Percentiles rank a stretch among this genome's conserved stretches.
These are phyloP conservation scores for Bombus superbus DNA, from an alignment of 1,140 invertebrate genomes.

Conservation along the genomic window DNA sequence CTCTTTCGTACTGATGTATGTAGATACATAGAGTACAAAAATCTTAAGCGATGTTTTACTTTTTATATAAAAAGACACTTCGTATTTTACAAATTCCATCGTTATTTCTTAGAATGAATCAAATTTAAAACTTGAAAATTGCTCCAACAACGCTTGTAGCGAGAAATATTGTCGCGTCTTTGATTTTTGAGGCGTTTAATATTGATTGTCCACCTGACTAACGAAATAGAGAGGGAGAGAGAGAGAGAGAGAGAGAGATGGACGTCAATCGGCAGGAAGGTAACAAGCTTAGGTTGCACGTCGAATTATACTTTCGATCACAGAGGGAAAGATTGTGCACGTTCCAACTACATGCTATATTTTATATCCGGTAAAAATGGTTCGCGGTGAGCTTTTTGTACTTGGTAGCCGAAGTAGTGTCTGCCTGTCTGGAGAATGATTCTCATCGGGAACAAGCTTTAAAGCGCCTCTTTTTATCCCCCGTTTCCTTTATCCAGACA, in stretches of 20 bases:
- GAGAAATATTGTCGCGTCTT: too few relatives aligned
- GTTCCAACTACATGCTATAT: slow-evolving; percentile 20
- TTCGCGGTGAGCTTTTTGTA: slow-evolving; percentile 41
- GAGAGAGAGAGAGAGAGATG: not conserved
- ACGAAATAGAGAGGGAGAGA: too few relatives aligned
- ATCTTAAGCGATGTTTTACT: not conserved
- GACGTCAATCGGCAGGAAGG: not conserved
- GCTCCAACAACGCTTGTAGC: too few relatives aligned
- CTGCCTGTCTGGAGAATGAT: slow-evolving; percentile 53
- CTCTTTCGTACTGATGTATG: too few relatives aligned
- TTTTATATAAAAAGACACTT: too few relatives aligned
- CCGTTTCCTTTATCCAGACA: slow-evolving; percentile 43
- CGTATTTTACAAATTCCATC: too few relatives aligned
- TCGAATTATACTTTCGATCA: slow-evolving; percentile 42
- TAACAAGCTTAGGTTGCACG: slow-evolving; percentile 6
- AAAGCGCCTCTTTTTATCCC: slow-evolving; percentile 53
- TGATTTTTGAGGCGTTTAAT: too few relatives aligned
- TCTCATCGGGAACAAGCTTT: slow-evolving; percentile 59
- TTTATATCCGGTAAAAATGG: slow-evolving; percentile 57
- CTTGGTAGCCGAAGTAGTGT: slow-evolving; percentile 50
- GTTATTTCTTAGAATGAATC: too few relatives aligned
- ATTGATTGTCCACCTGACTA: too few relatives aligned
- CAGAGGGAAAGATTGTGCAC: slow-evolving; percentile 14
- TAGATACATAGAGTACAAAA: not conserved
- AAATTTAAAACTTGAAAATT: too few relatives aligned